Evolutionary conservation across 2,113 vertebrate species (phyloP).

Genomic region (Sturnira hondurensis): DNA sequence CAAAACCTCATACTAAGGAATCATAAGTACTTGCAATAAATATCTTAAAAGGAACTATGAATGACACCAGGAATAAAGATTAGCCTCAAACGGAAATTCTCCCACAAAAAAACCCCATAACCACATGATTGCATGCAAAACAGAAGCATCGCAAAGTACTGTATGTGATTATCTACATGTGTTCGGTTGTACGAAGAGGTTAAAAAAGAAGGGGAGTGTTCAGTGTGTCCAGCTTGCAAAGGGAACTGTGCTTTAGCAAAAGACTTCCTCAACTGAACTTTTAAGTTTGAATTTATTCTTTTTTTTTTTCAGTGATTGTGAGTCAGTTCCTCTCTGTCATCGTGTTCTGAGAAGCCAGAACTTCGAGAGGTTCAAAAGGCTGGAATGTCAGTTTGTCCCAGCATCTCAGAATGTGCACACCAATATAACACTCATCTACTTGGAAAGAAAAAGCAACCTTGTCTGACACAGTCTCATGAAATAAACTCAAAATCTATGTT

Average conservation of each 20-base stretch:
- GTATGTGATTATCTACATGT: neutral
- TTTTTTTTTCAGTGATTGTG: neutral
- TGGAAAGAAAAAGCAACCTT: neutral
- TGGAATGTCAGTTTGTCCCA: neutral
- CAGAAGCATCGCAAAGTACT: constrained; percentile 1
- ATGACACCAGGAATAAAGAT: constrained; percentile 69
- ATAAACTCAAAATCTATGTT: neutral
- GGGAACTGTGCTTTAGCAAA: constrained; percentile 44
- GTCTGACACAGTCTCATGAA: neutral
- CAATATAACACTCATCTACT: neutral
- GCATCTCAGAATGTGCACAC: neutral
- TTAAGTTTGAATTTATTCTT: neutral
- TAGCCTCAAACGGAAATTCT: constrained; percentile 67
- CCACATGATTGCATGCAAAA: constrained; percentile 63
- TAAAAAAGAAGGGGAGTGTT: neutral
- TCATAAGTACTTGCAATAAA: constrained; percentile 66
- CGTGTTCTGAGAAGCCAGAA: constrained; percentile 29
- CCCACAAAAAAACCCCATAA: constrained; percentile 67
- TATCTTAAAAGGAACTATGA: constrained; percentile 76
- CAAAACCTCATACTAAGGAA: constrained; percentile 70
- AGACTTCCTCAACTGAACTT: constrained; percentile 46
- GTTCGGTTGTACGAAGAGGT: constrained; percentile 40
- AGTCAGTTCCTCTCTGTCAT: constrained; percentile 35
- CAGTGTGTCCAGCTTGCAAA: neutral
- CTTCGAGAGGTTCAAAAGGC: constrained; percentile 34